A percentile compares a stretch with the other conserved stretches of the same genome.
phyloP scores from a whole-genome alignment of 2,113 vertebrate genomes.

The Macrotus californicus region DNA sequence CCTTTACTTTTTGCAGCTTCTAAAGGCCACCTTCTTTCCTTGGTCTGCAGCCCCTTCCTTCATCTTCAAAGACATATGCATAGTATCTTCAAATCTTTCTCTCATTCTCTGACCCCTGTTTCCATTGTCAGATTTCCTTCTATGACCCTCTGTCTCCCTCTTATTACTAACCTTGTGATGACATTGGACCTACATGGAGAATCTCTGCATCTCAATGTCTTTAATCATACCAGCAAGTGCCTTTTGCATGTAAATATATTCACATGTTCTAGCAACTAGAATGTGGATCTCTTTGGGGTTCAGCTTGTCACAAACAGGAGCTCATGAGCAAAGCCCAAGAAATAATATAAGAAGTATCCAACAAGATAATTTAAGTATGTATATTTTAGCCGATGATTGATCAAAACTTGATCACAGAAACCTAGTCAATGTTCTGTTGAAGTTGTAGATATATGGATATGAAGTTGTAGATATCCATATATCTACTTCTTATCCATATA shows the following conservation, averaged over 20 bases:
- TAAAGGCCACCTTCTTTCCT: background rate
- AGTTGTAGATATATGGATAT: background rate
- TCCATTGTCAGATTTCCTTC: background rate
- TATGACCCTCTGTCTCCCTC: background rate
- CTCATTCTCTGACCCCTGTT: background rate
- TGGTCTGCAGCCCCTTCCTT: background rate
- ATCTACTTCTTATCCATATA: too few species aligned
- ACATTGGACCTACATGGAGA: background rate
- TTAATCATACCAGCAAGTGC: background rate
- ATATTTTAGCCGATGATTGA: background rate
- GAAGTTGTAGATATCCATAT: too few species aligned
- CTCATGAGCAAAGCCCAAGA: background rate
- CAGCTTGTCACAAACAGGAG: background rate
- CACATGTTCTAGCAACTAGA: background rate
- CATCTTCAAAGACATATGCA: background rate
- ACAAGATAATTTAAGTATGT: background rate
- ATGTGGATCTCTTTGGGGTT: background rate
- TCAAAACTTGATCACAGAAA: background rate
- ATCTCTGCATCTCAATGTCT: background rate
- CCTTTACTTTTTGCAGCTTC: background rate
- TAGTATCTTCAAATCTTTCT: background rate
- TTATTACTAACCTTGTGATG: background rate
- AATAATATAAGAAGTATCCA: background rate
- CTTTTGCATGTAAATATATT: background rate
- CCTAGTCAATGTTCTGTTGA: background rate